Conservation (phyloP, 2,888 invertebrate species). For the Marasmarcha lunaedactyla region DNA sequence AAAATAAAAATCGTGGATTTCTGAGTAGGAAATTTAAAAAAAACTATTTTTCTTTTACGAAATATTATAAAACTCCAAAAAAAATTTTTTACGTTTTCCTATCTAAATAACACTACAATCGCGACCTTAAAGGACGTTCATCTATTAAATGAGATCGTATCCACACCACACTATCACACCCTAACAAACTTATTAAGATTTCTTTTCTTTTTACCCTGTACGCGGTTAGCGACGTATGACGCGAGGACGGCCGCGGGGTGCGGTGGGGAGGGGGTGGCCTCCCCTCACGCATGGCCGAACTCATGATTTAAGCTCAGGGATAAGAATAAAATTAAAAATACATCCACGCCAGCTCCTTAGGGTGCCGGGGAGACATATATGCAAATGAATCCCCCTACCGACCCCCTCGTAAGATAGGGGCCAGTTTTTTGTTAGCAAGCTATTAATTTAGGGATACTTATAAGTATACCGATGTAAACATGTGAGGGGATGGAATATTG, state of each 20-base stretch:
- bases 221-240: conserved; percentile 71
- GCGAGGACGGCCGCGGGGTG: conserved; percentile 48
- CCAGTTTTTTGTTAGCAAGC: conserved; percentile 67
- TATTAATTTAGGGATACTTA: conserved; percentile 68
- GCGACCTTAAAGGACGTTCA: too few species aligned
- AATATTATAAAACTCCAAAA: too few species aligned
- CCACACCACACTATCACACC: conserved; percentile 41
- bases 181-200: conserved; percentile 72
- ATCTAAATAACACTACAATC: too few species aligned
- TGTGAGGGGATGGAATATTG: conserved; percentile 35
- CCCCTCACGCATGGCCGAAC: conserved; percentile 69
- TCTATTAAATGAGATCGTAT: too few species aligned
- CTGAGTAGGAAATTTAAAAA: too few species aligned
- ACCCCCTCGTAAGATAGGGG: conserved; percentile 57
- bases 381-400: conserved; percentile 52
- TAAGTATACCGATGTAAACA: conserved; percentile 45
- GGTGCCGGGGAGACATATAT: conserved; percentile 68
- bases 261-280: conserved; percentile 27
- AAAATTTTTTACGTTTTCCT: too few species aligned
- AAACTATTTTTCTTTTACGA: too few species aligned
- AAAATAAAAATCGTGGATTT: too few species aligned
- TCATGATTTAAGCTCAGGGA: conserved; percentile 70
- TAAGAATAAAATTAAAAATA: conserved; percentile 72
- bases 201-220: conserved; percentile 69
- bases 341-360: conserved; percentile 63